These are phyloP conservation scores for Gnatocerus cornutus DNA, from an alignment of 2,888 invertebrate genomes.

Conservation along the genomic window DNA sequence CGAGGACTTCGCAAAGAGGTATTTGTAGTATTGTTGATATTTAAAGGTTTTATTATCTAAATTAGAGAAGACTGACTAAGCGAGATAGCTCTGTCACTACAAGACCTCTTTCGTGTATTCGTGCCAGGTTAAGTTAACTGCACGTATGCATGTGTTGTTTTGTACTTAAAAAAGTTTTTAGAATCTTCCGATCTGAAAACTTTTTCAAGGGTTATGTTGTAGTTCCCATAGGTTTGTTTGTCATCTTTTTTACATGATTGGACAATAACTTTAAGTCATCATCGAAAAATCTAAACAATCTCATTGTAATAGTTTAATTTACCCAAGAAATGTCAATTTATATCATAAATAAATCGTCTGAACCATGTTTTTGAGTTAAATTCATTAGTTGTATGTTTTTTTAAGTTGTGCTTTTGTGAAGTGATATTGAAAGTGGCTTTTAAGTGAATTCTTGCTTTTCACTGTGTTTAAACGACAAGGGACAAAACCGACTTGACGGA, in stretches of 20 bases:
- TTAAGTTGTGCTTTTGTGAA: conserved; percentile 64
- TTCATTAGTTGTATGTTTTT: conserved; percentile 37
- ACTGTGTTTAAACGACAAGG: conserved; percentile 59
- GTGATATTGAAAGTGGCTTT: conserved; percentile 66
- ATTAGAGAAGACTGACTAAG: conserved; percentile 44
- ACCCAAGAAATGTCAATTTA: conserved; percentile 47
- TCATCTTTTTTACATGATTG: conserved; percentile 50
- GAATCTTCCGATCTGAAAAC: background rate
- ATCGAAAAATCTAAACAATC: conserved; percentile 39
- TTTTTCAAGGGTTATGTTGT: conserved; percentile 3
- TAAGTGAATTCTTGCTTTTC: conserved; percentile 66
- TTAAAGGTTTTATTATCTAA: conserved; percentile 32
- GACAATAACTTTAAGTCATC: conserved; percentile 56
- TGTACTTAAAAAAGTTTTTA: conserved; percentile 47
- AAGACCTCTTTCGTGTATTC: conserved; percentile 40
- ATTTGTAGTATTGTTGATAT: conserved; percentile 48
- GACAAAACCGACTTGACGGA: conserved; percentile 56
- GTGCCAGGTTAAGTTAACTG: conserved; percentile 40
- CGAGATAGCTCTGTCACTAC: conserved; percentile 14
- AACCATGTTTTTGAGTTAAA: conserved; percentile 39
- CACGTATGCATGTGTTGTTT: conserved; percentile 41
- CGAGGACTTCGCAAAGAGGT: conserved; percentile 24
- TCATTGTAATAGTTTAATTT: conserved; percentile 46
- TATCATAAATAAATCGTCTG: conserved; percentile 42
- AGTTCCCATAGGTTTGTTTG: conserved; percentile 17